Conservation (phyloP, 2,797 vertebrate species). For the Chaunax sp. region DNA sequence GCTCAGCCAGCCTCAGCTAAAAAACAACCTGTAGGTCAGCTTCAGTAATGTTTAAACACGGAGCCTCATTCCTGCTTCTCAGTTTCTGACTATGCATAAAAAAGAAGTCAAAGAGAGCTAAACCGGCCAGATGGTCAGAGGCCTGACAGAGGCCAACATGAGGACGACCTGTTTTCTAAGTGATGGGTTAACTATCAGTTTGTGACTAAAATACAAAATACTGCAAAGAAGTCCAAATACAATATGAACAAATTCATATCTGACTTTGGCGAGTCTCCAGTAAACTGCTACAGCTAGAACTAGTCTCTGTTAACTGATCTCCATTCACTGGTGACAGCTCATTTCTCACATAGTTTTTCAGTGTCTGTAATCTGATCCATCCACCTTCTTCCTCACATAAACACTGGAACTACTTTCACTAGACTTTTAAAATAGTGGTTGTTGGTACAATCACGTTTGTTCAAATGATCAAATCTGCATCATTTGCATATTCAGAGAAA, state of each 20-base stretch:
- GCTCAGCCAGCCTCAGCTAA: neutral
- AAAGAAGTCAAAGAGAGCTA: slow-evolving; percentile 21
- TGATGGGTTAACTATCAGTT: slow-evolving; percentile 41
- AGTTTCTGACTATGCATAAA: slow-evolving; percentile 26
- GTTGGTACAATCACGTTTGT: neutral
- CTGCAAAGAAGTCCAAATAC: neutral
- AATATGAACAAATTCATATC: neutral
- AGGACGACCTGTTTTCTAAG: slow-evolving; percentile 57
- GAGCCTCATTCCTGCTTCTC: slow-evolving; percentile 23
- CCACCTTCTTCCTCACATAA: neutral
- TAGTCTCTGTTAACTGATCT: slow-evolving; percentile 10
- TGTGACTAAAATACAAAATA: slow-evolving; percentile 25
- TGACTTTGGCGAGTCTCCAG: neutral
- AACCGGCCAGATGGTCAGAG: slow-evolving; percentile 44
- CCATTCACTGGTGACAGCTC: slow-evolving; percentile 15
- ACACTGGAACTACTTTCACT: neutral
- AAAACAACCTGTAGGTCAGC: slow-evolving; percentile 6
- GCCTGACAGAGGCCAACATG: slow-evolving; percentile 33
- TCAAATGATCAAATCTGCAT: neutral
- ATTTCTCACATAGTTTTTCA: slow-evolving; percentile 12
- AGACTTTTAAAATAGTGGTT: neutral
- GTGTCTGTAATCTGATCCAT: slow-evolving; percentile 7
- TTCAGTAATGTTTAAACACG: slow-evolving; percentile 12
- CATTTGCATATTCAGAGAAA: neutral
- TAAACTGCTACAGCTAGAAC: neutral